These are phyloP conservation scores for Malthinus seriepunctatus DNA, from an alignment of 2,888 invertebrate species.

Conservation along the genomic window DNA sequence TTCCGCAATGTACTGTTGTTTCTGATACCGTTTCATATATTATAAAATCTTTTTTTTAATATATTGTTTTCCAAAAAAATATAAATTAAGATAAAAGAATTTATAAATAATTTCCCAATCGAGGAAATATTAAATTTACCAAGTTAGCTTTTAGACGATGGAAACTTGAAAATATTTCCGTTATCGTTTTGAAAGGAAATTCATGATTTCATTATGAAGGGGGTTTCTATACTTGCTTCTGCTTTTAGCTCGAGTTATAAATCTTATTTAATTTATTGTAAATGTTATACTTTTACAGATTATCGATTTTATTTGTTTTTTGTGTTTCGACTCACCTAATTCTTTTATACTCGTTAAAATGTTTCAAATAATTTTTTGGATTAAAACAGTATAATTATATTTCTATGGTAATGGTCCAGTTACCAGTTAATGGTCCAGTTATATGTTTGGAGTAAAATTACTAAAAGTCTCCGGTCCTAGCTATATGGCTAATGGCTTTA, in stretches of 20 bases:
- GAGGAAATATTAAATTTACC: conserved; percentile 36
- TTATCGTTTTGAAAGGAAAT: conserved; percentile 33
- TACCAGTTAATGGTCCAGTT: too few relatives aligned
- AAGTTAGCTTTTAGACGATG: conserved; percentile 33
- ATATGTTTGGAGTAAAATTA: too few relatives aligned
- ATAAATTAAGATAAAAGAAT: conserved; percentile 31
- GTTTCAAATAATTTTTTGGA: too few relatives aligned
- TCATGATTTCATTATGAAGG: conserved; percentile 24
- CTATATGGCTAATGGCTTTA: too few relatives aligned
- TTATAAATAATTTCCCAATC: conserved; percentile 37
- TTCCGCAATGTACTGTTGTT: conserved; percentile 30
- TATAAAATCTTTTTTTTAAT: too few relatives aligned
- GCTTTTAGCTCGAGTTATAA: conserved; percentile 25
- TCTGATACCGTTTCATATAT: conserved; percentile 27
- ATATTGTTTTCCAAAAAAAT: conserved; percentile 6
- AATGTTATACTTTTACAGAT: conserved; percentile 8
- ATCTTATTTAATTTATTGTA: conserved; percentile 19
- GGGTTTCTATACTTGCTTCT: conserved; percentile 17
- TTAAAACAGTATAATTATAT: too few relatives aligned
- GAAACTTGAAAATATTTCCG: conserved; percentile 37
- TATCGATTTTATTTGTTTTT: too few relatives aligned
- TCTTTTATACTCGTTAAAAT: too few relatives aligned
- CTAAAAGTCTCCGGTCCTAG: too few relatives aligned
- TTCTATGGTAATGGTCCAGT: too few relatives aligned
- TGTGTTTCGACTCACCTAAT: too few relatives aligned